A percentile compares a stretch with the other conserved stretches of the same genome.
These are phyloP conservation scores for Labrus mixtus DNA, from an alignment of 2,113 vertebrate genomes.

Conservation along the genomic window DNA sequence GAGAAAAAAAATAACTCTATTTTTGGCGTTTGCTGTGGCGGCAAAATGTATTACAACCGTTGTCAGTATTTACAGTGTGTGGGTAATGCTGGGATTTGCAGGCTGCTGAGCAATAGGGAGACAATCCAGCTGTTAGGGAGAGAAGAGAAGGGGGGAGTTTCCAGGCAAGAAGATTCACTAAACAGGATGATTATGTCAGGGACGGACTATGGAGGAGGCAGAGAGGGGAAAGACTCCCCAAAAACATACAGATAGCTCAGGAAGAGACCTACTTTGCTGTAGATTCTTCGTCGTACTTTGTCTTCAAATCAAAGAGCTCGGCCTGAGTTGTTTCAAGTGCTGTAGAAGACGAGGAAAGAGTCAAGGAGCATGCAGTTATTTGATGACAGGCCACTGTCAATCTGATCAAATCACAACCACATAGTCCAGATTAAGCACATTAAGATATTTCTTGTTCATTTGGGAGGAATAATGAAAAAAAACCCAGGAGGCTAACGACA, in stretches of 20 bases:
- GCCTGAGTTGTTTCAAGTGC: constrained; percentile 98
- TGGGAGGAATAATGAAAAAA: background rate
- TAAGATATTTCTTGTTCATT: constrained; percentile 5
- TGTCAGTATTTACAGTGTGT: constrained; percentile 69
- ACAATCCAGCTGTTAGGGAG: constrained; percentile 75
- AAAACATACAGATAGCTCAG: constrained; percentile 55
- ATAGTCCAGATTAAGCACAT: constrained; percentile 28
- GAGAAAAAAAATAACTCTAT: constrained; percentile 25
- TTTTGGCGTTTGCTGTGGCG: constrained; percentile 45
- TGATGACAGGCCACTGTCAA: constrained; percentile 6
- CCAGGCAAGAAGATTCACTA: constrained; percentile 69
- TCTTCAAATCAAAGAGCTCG: constrained; percentile 99
- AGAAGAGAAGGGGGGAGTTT: constrained; percentile 63
- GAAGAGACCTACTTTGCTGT: constrained; percentile 94
- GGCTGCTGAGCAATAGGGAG: constrained; percentile 66
- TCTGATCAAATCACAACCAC: constrained; percentile 31
- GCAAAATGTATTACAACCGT: constrained; percentile 57
- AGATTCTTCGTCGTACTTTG: constrained; percentile 98
- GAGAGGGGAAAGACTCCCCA: constrained; percentile 55
- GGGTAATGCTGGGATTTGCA: constrained; percentile 73
- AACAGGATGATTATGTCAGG: constrained; percentile 77
- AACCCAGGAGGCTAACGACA: background rate
- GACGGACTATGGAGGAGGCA: constrained; percentile 57
- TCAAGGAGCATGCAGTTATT: background rate
- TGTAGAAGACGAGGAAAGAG: constrained; percentile 74